Evolutionary conservation across 2,888 invertebrate genomes (phyloP), one percentile per base, ranked within the genome.

Genomic region (Pseudococcus viburni): DNA sequence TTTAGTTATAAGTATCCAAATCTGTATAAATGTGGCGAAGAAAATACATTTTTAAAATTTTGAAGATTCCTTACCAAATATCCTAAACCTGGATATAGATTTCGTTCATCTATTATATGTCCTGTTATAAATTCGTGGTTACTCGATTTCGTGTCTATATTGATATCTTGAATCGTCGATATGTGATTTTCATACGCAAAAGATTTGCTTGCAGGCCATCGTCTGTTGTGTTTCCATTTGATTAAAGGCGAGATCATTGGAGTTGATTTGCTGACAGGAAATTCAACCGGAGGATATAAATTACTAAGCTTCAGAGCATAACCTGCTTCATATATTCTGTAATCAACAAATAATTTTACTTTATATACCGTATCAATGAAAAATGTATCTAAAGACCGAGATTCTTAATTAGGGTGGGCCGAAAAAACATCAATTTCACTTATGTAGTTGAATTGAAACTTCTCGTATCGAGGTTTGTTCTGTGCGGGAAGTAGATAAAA

Each of bases 161-260:
- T 12, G 15, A 68, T 12, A 68, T 68, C 22, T 68, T 19, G 68
- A 22, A 26, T 11, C 26, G 12, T 12, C 4, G 68, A 68, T 68
- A 26, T 3, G 42, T 42, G 42, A 42, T 42, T 42, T 8, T 68
- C 26, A 26, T 68, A 3, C 26, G 3, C 3, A 33, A 3, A 33
- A 3, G 3, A 33, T 6, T 59, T 59, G 15, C 9, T 5, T 39
- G 42, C 8, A 0, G 0, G 92, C 94, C 94, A 94, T 64, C 91
- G 91, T 86, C 92, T 92, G 12, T 91, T 90, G 91, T 94, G 94
- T 90, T 94, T 94, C 94, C 94, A 94, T 85, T 91, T 91, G 89
- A 94, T 91, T 80, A 93, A 91, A 6, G 93, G 92, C 33, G 93
- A 91, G 39, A 94, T 91, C 92, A 93, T 93, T 17, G 93, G 93